Evolutionary conservation across 2,888 invertebrate genomes (phyloP).

Genomic region (Eristalis pertinax): DNA sequence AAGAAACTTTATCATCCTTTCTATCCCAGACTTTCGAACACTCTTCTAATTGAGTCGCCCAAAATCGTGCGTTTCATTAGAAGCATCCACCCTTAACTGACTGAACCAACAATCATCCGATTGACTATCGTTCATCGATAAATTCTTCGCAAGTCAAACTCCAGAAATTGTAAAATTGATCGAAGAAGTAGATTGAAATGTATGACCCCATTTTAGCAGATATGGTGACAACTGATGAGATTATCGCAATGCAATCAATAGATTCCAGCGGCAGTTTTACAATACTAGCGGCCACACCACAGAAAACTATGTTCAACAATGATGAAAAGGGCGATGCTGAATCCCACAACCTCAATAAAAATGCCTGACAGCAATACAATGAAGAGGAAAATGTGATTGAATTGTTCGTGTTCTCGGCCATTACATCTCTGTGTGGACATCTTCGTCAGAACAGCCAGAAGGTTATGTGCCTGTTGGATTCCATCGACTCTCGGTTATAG

Average conservation of each 20-base stretch:
- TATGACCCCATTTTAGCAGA: too few relatives aligned
- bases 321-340: not conserved
- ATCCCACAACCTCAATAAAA: not conserved
- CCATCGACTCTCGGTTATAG: not conserved
- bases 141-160: too few relatives aligned
- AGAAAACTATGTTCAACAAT: not conserved
- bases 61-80: too few relatives aligned
- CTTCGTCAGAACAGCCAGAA: not conserved
- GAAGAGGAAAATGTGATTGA: not conserved
- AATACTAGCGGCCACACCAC: not conserved
- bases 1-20: too few relatives aligned
- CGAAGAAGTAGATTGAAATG: too few relatives aligned
- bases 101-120: too few relatives aligned
- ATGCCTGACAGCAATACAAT: not conserved
- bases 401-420: not conserved
- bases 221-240: not conserved
- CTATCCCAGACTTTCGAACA: too few relatives aligned
- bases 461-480: not conserved
- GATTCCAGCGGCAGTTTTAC: not conserved
- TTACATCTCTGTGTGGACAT: not conserved
- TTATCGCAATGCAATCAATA: not conserved
- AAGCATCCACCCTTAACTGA: too few relatives aligned
- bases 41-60: not conserved
- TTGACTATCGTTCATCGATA: too few relatives aligned
- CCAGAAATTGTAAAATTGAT: too few relatives aligned